Percentiles rank a stretch among this genome's conserved stretches.
Evolutionary conservation across 1,140 invertebrate genomes (phyloP).

Genomic region (Diorhabda elongata): DNA sequence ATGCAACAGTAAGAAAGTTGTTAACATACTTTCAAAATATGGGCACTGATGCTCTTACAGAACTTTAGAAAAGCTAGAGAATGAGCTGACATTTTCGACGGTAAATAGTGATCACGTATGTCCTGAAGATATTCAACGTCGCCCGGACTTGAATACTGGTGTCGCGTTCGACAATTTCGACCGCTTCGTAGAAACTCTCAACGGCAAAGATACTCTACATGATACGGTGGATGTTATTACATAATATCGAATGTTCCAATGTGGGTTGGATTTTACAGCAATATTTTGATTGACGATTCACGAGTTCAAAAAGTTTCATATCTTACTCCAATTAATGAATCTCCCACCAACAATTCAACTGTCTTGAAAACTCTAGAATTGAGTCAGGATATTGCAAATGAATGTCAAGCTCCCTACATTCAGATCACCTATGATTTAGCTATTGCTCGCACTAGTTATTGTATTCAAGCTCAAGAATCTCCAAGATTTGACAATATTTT

Average conservation of each 20-base stretch:
- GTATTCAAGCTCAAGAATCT: conserved; percentile 43
- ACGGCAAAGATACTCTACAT: not conserved
- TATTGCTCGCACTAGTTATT: conserved; percentile 41
- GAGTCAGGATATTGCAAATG: conserved; percentile 20
- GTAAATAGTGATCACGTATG: no score
- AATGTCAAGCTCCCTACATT: conserved; percentile 22
- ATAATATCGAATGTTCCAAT: conserved; percentile 32
- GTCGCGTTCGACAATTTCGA: conserved; percentile 49
- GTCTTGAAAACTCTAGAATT: conserved; percentile 19
- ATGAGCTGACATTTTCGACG: not conserved
- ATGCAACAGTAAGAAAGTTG: conserved; percentile 17
- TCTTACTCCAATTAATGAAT: conserved; percentile 31
- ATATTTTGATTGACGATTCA: conserved; percentile 21
- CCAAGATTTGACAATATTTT: conserved; percentile 44
- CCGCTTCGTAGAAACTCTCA: conserved; percentile 46
- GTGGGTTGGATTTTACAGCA: conserved; percentile 38
- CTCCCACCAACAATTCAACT: conserved; percentile 21
- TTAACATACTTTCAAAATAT: conserved; percentile 17
- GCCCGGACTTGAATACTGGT: conserved; percentile 31
- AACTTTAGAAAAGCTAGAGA: not conserved
- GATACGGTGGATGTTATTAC: conserved; percentile 18
- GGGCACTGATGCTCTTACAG: conserved; percentile 5
- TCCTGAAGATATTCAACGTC: conserved; percentile 34
- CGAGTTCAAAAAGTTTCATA: conserved; percentile 26
- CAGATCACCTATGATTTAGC: conserved; percentile 44